These are phyloP conservation scores for Erynnis tages DNA, from an alignment of 2,888 invertebrate species.

Conservation along the genomic window DNA sequence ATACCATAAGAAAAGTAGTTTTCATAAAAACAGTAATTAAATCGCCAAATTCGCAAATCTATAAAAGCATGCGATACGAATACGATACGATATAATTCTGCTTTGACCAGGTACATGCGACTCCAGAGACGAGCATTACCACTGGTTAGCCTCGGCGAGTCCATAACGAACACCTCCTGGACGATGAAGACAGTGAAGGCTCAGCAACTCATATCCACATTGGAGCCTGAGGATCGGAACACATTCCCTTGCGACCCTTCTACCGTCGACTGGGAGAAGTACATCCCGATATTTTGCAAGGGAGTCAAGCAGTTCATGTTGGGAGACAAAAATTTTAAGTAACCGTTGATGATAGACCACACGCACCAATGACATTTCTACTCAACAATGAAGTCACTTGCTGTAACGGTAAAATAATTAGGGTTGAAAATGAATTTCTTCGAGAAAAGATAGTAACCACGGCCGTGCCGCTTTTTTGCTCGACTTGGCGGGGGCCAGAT, in stretches of 20 bases:
- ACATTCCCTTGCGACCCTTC: conserved; percentile 37
- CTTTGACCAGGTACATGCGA: conserved; percentile 41
- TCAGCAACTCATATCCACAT: conserved; percentile 29
- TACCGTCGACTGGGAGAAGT: conserved; percentile 35
- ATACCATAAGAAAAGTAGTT: no score
- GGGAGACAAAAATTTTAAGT: neutral
- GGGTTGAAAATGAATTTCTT: no score
- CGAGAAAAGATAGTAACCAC: no score
- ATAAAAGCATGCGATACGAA: neutral
- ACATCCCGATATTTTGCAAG: conserved; percentile 35
- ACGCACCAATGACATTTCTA: no score
- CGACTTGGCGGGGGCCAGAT: no score
- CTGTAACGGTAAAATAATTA: no score
- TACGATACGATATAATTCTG: neutral
- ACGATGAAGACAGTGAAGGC: conserved; percentile 8
- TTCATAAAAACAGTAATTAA: neutral
- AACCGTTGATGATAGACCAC: no score
- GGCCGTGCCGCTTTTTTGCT: no score
- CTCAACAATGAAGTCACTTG: no score
- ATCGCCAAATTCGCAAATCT: neutral
- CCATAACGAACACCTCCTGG: neutral
- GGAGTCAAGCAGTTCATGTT: conserved; percentile 25
- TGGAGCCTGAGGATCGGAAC: conserved; percentile 24
- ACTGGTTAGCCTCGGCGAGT: neutral
- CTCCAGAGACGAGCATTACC: conserved; percentile 35